These are phyloP conservation scores for Limnothrissa miodon DNA, from an alignment of 2,113 vertebrate species.

Conservation along the genomic window DNA sequence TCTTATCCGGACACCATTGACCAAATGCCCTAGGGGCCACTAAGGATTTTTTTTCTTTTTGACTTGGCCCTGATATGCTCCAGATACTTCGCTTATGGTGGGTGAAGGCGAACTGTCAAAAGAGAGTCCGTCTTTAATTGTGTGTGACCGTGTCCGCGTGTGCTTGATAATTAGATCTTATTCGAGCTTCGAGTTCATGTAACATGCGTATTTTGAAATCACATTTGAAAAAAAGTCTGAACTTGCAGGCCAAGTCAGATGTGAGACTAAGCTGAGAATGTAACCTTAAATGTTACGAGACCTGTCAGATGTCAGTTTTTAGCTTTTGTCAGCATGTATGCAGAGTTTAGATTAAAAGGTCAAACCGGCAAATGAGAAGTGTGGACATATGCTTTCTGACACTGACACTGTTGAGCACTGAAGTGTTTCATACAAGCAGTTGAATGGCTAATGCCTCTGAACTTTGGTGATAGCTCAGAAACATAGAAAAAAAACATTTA, in stretches of 20 bases:
- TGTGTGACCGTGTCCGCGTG: neutral
- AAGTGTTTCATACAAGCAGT: neutral
- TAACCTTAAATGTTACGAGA: neutral
- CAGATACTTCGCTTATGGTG: neutral
- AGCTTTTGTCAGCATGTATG: neutral
- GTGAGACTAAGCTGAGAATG: neutral
- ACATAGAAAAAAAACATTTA: neutral
- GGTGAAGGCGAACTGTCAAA: neutral
- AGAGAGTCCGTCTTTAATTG: neutral
- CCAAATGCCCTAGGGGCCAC: constrained; percentile 6
- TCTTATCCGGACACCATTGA: constrained; percentile 13
- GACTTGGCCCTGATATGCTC: neutral
- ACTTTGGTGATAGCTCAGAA: neutral
- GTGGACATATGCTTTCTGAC: neutral
- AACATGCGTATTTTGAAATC: neutral
- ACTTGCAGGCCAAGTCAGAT: neutral
- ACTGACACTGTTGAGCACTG: neutral
- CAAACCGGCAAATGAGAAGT: constrained; percentile 3
- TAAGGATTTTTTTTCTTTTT: neutral
- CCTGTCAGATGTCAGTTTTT: neutral
- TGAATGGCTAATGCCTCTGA: constrained; percentile 11
- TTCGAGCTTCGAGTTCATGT: neutral
- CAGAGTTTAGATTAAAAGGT: neutral
- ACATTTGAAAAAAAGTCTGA: neutral
- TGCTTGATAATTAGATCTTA: neutral